phyloP scores from a whole-genome alignment of 1,140 invertebrate species.

The Notospermus geniculatus region DNA sequence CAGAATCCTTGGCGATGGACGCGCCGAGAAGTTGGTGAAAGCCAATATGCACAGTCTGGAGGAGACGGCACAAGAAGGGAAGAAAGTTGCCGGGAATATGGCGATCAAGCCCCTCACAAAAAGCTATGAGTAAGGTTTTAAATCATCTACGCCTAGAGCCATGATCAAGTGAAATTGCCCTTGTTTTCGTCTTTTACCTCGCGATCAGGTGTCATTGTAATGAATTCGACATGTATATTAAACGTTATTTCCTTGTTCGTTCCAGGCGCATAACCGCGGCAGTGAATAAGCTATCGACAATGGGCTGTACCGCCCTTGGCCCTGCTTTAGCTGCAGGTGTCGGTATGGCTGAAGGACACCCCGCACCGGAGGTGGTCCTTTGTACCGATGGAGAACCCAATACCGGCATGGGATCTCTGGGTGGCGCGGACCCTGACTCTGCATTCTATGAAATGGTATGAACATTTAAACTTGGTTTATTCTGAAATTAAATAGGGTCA shows the following conservation, averaged over 20 bases:
- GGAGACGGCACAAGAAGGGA: constrained; percentile 28
- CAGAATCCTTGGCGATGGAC: constrained; percentile 34
- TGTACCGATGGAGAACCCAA: constrained; percentile 53
- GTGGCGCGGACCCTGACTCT: constrained; percentile 4
- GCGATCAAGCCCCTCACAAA: constrained; percentile 28
- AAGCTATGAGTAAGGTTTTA: constrained; percentile 30
- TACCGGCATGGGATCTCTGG: constrained; percentile 36
- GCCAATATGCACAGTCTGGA: constrained; percentile 27
- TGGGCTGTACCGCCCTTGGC: constrained; percentile 44
- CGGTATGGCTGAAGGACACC: constrained; percentile 35
- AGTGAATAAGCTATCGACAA: constrained; percentile 28
- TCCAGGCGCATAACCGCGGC: constrained; percentile 26
- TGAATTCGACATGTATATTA: too few relatives aligned
- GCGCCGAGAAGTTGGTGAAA: not conserved
- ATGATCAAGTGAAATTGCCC: too few relatives aligned
- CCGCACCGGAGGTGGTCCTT: constrained; percentile 44
- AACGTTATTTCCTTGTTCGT: constrained; percentile 4
- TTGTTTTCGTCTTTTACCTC: too few relatives aligned
- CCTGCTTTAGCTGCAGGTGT: constrained; percentile 41
- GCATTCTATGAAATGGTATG: too few relatives aligned
- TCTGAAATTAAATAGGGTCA: too few relatives aligned
- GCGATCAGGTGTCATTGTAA: too few relatives aligned
- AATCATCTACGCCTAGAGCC: too few relatives aligned
- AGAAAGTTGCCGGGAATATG: constrained; percentile 26
- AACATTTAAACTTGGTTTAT: too few relatives aligned